Percentiles rank a stretch among this genome's conserved stretches.
phyloP scores from a whole-genome alignment of 2,888 invertebrate genomes.

The Hetaerina titia region DNA sequence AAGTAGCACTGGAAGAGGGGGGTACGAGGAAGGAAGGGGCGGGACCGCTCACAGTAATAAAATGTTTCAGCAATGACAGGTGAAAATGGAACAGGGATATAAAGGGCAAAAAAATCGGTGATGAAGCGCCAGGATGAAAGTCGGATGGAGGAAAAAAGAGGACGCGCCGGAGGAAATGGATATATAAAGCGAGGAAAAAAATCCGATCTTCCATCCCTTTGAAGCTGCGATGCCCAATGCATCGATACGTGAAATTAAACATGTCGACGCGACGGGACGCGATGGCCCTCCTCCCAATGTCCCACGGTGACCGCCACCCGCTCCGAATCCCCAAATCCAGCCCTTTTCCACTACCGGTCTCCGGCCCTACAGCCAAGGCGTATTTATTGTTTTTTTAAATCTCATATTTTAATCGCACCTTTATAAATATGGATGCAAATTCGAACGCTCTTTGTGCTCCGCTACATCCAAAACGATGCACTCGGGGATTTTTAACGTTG shows the following conservation, averaged over 20 bases:
- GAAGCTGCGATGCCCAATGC: slow-evolving; percentile 50
- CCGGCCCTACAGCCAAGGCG: neutral
- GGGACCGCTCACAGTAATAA: neutral
- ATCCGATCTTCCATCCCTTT: slow-evolving; percentile 28
- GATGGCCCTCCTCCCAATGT: neutral
- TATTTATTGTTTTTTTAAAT: neutral
- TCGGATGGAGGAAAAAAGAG: neutral
- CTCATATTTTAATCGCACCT: neutral
- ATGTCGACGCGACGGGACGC: neutral
- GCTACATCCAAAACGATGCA: neutral
- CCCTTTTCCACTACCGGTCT: neutral
- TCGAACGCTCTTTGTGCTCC: neutral
- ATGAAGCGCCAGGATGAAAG: neutral
- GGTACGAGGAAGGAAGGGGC: neutral
- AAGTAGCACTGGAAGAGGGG: neutral
- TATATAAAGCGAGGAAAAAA: slow-evolving; percentile 39
- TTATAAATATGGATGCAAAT: slow-evolving; percentile 9
- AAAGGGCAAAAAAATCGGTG: neutral
- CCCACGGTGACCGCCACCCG: neutral
- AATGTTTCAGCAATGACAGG: neutral
- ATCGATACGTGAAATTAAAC: slow-evolving; percentile 53
- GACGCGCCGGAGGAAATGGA: slow-evolving; percentile 34
- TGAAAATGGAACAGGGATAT: neutral
- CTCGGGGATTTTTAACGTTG: neutral
- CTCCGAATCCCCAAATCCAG: neutral